These are phyloP conservation scores for Caenorhabditis angaria DNA, from an alignment of 2,888 invertebrate species.

Conservation along the genomic window DNA sequence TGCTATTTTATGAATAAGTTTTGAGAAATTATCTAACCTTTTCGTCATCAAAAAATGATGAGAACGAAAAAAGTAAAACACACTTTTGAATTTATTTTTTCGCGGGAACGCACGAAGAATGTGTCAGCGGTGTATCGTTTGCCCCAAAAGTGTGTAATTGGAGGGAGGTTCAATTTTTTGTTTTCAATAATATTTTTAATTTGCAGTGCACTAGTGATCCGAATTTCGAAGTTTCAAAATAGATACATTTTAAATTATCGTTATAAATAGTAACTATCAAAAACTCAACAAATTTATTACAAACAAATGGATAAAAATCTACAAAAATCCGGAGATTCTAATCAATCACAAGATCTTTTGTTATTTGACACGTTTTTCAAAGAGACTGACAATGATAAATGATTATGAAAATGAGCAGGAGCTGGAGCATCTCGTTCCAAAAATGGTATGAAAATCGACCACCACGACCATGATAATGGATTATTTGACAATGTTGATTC, in stretches of 20 bases:
- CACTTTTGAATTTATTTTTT: too few relatives aligned
- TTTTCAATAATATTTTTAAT: too few relatives aligned
- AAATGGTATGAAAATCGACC: constrained; percentile 55
- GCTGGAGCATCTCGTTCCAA: constrained; percentile 64
- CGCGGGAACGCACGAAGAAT: too few relatives aligned
- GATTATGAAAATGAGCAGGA: constrained; percentile 59
- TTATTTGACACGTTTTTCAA: constrained; percentile 38
- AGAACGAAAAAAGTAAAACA: too few relatives aligned
- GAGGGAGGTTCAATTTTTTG: too few relatives aligned
- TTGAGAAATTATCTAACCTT: not conserved
- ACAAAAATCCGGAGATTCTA: not conserved
- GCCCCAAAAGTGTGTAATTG: too few relatives aligned
- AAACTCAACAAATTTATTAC: constrained; percentile 7
- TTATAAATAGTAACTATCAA: not conserved
- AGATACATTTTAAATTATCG: not conserved
- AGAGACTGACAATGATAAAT: constrained; percentile 41
- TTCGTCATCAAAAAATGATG: not conserved
- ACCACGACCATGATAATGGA: constrained; percentile 59
- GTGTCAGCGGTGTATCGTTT: not conserved
- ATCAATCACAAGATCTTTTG: constrained; percentile 31
- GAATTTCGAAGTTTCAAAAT: not conserved
- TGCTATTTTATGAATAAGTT: not conserved
- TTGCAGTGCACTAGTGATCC: too few relatives aligned
- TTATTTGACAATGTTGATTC: constrained; percentile 58
- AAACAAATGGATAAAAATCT: not conserved